Percentiles rank a stretch among this genome's conserved stretches.
Evolutionary conservation across 2,888 invertebrate genomes (phyloP).

Genomic region (Tryphoninae sp.): DNA sequence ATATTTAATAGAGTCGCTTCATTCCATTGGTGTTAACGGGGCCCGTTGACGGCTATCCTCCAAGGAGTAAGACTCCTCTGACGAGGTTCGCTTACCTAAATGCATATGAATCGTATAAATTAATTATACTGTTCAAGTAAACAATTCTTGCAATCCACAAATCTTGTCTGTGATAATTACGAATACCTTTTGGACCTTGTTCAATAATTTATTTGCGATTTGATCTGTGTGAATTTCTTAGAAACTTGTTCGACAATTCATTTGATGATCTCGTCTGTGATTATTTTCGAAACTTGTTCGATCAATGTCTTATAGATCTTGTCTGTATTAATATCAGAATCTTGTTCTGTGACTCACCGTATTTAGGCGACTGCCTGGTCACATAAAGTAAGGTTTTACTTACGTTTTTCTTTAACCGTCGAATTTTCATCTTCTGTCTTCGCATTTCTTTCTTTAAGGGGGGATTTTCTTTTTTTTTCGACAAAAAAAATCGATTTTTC

Average conservation of each 20-base stretch:
- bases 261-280: too few species aligned
- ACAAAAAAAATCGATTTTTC: too few species aligned
- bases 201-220: too few species aligned
- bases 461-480: too few species aligned
- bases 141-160: too few species aligned
- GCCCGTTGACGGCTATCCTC: not conserved
- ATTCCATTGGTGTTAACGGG: not conserved
- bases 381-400: constrained; percentile 22
- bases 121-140: not conserved
- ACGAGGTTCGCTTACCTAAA: not conserved
- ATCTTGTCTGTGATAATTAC: too few species aligned
- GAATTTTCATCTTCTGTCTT: constrained; percentile 16
- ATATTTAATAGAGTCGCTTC: too few species aligned
- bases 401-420: constrained; percentile 29
- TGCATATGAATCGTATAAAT: not conserved
- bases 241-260: too few species aligned
- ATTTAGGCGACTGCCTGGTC: not conserved
- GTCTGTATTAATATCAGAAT: not conserved
- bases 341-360: constrained; percentile 1
- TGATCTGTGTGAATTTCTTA: too few species aligned
- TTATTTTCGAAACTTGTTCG: too few species aligned
- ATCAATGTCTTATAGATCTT: too few species aligned
- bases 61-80: constrained; percentile 6
- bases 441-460: constrained; percentile 35
- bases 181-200: too few species aligned